These are phyloP conservation scores for Cynoglossus semilaevis DNA, from an alignment of 2,113 vertebrate genomes.

Conservation along the genomic window DNA sequence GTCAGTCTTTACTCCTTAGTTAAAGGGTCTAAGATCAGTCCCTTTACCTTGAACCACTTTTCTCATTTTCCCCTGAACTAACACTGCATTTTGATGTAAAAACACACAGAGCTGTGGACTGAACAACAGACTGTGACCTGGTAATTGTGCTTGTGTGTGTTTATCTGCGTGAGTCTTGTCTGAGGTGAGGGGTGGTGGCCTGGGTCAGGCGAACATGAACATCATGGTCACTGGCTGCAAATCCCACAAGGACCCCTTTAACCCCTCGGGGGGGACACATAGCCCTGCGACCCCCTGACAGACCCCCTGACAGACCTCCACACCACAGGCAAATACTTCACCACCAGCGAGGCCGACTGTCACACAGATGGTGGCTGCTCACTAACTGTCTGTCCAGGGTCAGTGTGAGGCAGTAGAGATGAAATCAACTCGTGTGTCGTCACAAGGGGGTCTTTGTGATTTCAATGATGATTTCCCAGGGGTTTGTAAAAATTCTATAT, in stretches of 20 bases:
- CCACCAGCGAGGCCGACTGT: conserved; percentile 59
- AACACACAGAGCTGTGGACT: conserved; percentile 43
- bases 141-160: conserved; percentile 51
- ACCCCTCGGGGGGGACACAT: conserved; percentile 60
- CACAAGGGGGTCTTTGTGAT: neutral
- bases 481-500: too few species aligned
- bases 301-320: conserved; percentile 50
- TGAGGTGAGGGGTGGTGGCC: conserved; percentile 52
- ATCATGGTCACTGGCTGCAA: conserved; percentile 65
- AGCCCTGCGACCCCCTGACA: conserved; percentile 48
- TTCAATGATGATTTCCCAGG: conserved; percentile 5
- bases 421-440: conserved; percentile 36
- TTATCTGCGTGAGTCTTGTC: conserved; percentile 37
- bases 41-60: neutral
- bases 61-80: neutral
- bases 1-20: neutral
- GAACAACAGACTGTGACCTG: conserved; percentile 53
- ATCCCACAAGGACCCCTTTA: conserved; percentile 51
- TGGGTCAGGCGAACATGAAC: conserved; percentile 58
- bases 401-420: conserved; percentile 16
- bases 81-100: conserved; percentile 42
- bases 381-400: conserved; percentile 1
- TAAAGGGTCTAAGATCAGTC: neutral
- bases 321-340: conserved; percentile 49
- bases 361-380: conserved; percentile 57